These are phyloP conservation scores for Chionis minor DNA, from an alignment of 2,113 vertebrate genomes.

Conservation along the genomic window DNA sequence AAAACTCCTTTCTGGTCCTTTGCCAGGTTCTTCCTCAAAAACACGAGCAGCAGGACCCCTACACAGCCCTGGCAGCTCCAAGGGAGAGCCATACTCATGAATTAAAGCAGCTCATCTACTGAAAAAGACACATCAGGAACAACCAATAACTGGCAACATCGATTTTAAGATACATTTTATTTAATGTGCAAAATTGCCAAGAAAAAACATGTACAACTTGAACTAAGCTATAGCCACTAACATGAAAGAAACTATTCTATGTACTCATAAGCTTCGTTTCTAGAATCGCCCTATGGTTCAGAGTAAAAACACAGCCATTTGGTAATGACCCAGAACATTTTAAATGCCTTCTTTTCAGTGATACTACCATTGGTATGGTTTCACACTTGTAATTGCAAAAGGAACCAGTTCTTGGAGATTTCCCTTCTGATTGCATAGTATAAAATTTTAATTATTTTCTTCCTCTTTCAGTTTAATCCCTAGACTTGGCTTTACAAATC, in stretches of 20 bases:
- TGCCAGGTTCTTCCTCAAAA: background rate
- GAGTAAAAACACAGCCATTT: conserved; percentile 11
- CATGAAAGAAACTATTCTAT: background rate
- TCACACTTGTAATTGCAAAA: background rate
- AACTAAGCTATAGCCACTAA: conserved; percentile 27
- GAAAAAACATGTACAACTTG: conserved; percentile 28
- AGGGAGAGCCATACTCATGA: background rate
- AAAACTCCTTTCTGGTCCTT: background rate
- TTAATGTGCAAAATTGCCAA: conserved; percentile 52
- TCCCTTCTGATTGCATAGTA: conserved; percentile 27
- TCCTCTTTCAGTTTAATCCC: background rate
- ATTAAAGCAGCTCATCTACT: background rate
- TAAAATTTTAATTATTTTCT: background rate
- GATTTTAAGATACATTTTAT: conserved; percentile 54
- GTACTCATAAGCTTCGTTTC: background rate
- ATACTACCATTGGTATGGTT: background rate
- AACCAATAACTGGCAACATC: background rate
- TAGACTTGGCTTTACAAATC: background rate
- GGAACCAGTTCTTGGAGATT: background rate
- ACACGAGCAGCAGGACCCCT: background rate
- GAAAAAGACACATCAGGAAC: background rate
- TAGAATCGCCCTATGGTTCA: background rate
- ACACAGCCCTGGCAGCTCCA: background rate
- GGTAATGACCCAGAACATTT: conserved; percentile 2
- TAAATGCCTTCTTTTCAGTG: background rate